phyloP scores from a whole-genome alignment of 1,140 invertebrate species.

The Leptinotarsa undecemlineata region DNA sequence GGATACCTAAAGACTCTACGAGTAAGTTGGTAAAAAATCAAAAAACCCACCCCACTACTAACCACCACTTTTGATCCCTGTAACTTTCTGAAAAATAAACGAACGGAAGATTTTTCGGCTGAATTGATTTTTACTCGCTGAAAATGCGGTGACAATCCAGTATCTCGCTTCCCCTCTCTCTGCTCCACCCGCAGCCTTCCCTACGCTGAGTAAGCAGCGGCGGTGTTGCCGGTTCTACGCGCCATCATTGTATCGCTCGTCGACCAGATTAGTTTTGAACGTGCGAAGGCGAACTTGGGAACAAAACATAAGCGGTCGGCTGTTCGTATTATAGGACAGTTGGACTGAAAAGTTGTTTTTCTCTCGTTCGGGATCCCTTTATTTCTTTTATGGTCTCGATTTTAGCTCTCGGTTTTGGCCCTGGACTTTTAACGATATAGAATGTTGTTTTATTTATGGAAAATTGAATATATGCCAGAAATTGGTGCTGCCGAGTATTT shows the following conservation, averaged over 20 bases:
- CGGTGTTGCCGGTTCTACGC: conserved; percentile 55
- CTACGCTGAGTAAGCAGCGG: conserved; percentile 34
- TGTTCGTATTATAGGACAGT: conserved; percentile 46
- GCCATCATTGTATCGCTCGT: conserved; percentile 34
- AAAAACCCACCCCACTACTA: conserved; percentile 30
- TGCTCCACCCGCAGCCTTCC: conserved; percentile 36
- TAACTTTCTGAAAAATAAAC: conserved; percentile 7
- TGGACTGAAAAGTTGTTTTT: conserved; percentile 41
- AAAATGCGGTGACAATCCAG: conserved; percentile 41
- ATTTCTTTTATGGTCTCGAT: conserved; percentile 24
- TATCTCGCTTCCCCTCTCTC: conserved; percentile 41
- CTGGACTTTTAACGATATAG: conserved; percentile 22
- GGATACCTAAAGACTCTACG: conserved; percentile 6
- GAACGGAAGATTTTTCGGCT: conserved; percentile 26
- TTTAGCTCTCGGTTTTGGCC: conserved; percentile 8
- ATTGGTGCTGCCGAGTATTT: no score
- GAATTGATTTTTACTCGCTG: conserved; percentile 40
- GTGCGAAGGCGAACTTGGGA: conserved; percentile 29
- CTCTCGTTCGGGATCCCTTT: conserved; percentile 31
- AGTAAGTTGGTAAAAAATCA: conserved; percentile 36
- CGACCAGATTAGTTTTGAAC: conserved; percentile 34
- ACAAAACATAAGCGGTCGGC: conserved; percentile 23
- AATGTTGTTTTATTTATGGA: background rate
- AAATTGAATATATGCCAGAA: no score
- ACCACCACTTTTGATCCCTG: background rate